These are phyloP conservation scores for Cryptotermes secundus DNA, from an alignment of 1,140 invertebrate genomes.

Conservation along the genomic window DNA sequence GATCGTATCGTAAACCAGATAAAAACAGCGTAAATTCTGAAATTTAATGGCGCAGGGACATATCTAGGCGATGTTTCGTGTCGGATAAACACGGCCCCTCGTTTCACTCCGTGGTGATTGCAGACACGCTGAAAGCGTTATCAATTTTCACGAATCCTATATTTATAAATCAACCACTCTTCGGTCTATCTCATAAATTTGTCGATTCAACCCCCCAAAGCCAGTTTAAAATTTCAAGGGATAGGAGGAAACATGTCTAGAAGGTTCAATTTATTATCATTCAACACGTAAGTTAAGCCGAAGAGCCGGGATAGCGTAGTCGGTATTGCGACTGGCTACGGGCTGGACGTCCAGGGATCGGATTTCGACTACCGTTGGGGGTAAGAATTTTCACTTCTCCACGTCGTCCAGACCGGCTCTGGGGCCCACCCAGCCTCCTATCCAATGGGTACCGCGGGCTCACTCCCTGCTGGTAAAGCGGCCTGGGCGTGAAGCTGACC, in stretches of 20 bases:
- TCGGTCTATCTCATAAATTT: not conserved
- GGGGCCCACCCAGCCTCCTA: no score
- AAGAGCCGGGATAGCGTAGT: no score
- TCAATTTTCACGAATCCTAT: not conserved
- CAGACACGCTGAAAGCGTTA: not conserved
- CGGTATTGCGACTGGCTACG: no score
- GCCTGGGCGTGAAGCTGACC: no score
- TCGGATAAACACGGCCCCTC: not conserved
- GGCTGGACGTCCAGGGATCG: no score
- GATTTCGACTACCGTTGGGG: no score
- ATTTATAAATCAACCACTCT: conserved; percentile 4
- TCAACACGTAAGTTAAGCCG: not conserved
- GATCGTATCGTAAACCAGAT: conserved; percentile 17
- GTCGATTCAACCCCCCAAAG: not conserved
- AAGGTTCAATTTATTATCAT: not conserved
- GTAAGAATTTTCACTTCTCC: no score
- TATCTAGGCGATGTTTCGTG: not conserved
- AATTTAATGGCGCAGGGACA: not conserved
- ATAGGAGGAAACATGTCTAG: conserved; percentile 4
- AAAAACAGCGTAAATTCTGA: not conserved
- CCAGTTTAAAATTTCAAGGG: not conserved
- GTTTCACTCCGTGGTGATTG: not conserved
- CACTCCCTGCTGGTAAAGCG: no score
- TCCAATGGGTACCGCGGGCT: no score
- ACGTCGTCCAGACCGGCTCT: no score